Percentiles rank a stretch among this genome's conserved stretches.
phyloP scores from a whole-genome alignment of 2,113 vertebrate genomes.

The Gopherus evgoodei region DNA sequence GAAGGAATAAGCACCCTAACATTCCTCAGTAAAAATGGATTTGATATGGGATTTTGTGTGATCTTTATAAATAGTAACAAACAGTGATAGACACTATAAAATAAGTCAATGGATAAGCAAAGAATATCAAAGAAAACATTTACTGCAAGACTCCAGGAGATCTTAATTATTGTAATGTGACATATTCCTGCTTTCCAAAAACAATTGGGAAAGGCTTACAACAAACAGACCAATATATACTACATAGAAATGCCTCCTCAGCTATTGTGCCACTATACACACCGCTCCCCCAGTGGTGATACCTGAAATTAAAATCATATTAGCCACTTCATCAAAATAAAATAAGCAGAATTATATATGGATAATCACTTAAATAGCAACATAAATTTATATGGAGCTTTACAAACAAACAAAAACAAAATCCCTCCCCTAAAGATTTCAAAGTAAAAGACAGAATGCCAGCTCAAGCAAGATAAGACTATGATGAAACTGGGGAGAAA shows the following conservation, averaged over 20 bases:
- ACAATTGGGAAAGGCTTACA: not conserved
- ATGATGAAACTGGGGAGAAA: accelerated
- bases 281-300: not conserved
- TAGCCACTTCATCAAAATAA: not conserved
- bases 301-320: not conserved
- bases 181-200: not conserved
- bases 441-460: not conserved
- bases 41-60: not conserved
- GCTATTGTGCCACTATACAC: not conserved
- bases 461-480: not conserved
- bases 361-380: not conserved
- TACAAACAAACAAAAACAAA: not conserved
- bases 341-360: not conserved
- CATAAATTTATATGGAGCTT: not conserved
- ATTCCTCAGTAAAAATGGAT: not conserved
- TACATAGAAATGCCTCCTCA: not conserved
- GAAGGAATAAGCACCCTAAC: too few species aligned
- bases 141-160: not conserved
- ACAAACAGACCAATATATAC: not conserved
- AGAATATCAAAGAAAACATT: slow-evolving; percentile 5
- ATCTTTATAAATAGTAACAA: not conserved
- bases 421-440: not conserved
- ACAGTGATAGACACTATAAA: not conserved
- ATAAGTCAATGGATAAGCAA: not conserved
- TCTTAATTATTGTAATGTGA: not conserved